Evolutionary conservation across 2,113 vertebrate genomes (phyloP).

Genomic region (Carlito syrichta): DNA sequence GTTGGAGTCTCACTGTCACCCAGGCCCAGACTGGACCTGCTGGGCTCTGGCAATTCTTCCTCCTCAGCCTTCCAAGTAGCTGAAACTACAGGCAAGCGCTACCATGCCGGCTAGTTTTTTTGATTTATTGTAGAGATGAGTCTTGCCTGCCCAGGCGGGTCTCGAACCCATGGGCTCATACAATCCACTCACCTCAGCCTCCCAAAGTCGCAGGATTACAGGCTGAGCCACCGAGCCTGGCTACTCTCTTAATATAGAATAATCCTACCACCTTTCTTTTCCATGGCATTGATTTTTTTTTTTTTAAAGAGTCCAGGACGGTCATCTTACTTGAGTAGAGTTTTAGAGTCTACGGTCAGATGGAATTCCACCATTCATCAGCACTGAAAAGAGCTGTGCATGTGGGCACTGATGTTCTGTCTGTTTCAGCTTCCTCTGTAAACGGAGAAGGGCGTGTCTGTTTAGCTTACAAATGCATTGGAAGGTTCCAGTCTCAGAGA

Average conservation of each 20-base stretch:
- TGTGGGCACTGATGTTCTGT: neutral
- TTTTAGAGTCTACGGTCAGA: neutral
- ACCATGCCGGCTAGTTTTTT: too few species aligned
- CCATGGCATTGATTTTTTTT: neutral
- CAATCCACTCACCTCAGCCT: too few species aligned
- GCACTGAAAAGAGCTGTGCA: neutral
- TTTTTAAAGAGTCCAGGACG: neutral
- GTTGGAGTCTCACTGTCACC: too few species aligned
- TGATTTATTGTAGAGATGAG: too few species aligned
- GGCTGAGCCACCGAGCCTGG: too few species aligned
- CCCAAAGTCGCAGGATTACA: too few species aligned
- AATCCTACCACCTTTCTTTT: neutral
- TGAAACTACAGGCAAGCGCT: too few species aligned
- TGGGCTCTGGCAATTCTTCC: too few species aligned
- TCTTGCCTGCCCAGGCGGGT: too few species aligned
- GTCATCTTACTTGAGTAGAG: neutral
- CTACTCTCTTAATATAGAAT: neutral
- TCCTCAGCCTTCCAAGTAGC: too few species aligned
- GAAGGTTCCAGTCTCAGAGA: neutral
- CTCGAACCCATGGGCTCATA: too few species aligned
- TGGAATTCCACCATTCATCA: neutral
- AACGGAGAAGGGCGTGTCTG: neutral
- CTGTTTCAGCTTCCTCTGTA: neutral
- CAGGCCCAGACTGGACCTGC: too few species aligned
- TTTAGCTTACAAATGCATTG: neutral